Conservation (phyloP, 1,140 invertebrate species). For the Bombus breviceps region DNA sequence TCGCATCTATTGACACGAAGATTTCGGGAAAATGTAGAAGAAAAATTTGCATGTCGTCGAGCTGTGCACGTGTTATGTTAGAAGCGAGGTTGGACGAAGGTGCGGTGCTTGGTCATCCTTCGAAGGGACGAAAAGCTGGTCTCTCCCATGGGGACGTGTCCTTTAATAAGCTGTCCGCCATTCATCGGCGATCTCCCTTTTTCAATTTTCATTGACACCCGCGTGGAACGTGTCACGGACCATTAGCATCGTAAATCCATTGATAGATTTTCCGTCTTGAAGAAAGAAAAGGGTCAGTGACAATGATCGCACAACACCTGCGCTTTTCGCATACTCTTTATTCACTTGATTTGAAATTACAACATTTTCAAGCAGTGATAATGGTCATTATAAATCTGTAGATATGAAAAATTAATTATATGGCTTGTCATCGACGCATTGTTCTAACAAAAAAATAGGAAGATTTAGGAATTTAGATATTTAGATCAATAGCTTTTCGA, state of each 20-base stretch:
- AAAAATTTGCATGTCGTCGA: conserved; percentile 21
- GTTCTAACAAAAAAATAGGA: too few relatives aligned
- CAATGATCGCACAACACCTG: conserved; percentile 5
- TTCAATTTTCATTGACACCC: conserved; percentile 69
- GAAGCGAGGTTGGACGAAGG: neutral
- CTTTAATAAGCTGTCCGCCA: conserved; percentile 67
- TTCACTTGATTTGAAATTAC: neutral
- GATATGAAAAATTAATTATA: too few relatives aligned
- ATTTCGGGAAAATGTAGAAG: conserved; percentile 16
- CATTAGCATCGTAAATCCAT: conserved; percentile 65
- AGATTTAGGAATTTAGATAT: too few relatives aligned
- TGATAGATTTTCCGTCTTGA: conserved; percentile 58
- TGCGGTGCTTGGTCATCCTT: conserved; percentile 61
- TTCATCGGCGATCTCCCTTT: conserved; percentile 64
- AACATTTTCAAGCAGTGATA: neutral
- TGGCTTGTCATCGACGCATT: too few relatives aligned
- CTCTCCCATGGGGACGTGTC: conserved; percentile 49
- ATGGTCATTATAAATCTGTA: too few relatives aligned
- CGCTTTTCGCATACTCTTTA: conserved; percentile 8
- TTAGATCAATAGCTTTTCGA: neutral
- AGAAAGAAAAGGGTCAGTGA: conserved; percentile 12
- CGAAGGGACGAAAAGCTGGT: conserved; percentile 47
- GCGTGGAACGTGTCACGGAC: conserved; percentile 54
- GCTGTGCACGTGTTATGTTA: neutral
- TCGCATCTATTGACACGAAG: neutral